Evolutionary conservation across 2,797 vertebrate species (phyloP).

Genomic region (Mycteria americana): DNA sequence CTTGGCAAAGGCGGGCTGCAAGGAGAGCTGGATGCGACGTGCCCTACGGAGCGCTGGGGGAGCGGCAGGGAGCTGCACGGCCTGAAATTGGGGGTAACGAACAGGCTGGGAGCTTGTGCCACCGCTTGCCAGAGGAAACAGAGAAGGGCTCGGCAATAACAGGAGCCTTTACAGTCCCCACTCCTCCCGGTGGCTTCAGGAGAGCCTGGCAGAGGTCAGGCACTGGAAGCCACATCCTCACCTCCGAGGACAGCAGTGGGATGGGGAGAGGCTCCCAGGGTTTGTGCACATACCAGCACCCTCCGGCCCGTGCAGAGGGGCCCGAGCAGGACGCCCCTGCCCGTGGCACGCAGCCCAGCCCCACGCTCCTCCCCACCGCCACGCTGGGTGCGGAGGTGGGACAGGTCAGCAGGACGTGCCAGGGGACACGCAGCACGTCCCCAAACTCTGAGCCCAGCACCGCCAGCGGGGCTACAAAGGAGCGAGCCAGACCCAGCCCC

Average conservation of each 20-base stretch:
- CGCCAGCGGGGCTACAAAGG: accelerated
- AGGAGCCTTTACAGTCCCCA: not conserved
- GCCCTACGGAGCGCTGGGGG: not conserved
- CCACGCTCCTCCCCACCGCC: not conserved
- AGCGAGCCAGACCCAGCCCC: not conserved
- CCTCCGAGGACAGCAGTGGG: not conserved
- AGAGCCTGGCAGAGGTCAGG: not conserved
- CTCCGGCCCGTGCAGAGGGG: accelerated
- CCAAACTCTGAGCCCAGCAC: not conserved
- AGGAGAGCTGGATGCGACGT: not conserved
- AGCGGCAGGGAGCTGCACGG: not conserved
- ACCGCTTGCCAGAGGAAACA: not conserved
- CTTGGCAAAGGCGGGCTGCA: not conserved
- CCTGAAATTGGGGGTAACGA: not conserved
- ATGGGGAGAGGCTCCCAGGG: not conserved
- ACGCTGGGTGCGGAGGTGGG: not conserved
- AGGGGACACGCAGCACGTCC: not conserved
- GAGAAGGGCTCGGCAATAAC: not conserved
- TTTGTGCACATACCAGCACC: accelerated
- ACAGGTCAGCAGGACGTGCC: not conserved
- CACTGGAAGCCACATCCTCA: not conserved
- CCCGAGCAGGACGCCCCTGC: not conserved
- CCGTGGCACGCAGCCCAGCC: not conserved
- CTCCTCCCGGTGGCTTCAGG: not conserved
- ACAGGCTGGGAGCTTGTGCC: not conserved